A percentile compares a stretch with the other conserved stretches of the same genome.
These are phyloP conservation scores for Camptogramma bilineatum DNA, from an alignment of 2,888 invertebrate genomes.

Conservation along the genomic window DNA sequence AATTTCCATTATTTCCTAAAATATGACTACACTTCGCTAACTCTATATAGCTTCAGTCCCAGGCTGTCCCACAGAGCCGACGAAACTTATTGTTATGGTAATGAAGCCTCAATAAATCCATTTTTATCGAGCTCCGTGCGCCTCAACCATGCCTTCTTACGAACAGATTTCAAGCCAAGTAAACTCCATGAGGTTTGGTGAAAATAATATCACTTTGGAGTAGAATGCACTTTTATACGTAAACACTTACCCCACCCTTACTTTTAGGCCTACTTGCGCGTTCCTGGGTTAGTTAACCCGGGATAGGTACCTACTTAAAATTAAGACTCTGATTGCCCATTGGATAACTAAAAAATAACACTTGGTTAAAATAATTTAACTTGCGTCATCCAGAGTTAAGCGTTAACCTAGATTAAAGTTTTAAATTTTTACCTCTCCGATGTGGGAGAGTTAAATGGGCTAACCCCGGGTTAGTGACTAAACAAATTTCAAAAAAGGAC, in stretches of 20 bases:
- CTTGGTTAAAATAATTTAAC: too few relatives aligned
- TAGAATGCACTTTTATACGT: not conserved
- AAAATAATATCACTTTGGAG: conserved; percentile 9
- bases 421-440: too few relatives aligned
- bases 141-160: conserved; percentile 31
- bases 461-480: too few relatives aligned
- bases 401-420: too few relatives aligned
- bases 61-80: conserved; percentile 47
- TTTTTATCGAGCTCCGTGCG: conserved; percentile 55
- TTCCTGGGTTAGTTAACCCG: too few relatives aligned
- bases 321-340: too few relatives aligned
- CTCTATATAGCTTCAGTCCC: conserved; percentile 10
- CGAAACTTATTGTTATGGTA: conserved; percentile 67
- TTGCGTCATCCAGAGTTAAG: too few relatives aligned
- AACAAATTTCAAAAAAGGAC: too few relatives aligned
- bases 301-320: too few relatives aligned
- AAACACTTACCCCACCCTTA: not conserved
- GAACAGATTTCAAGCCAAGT: conserved; percentile 24
- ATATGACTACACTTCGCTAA: not conserved
- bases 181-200: not conserved
- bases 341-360: too few relatives aligned
- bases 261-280: not conserved
- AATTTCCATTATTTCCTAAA: too few relatives aligned
- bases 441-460: too few relatives aligned
- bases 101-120: conserved; percentile 63